Evolutionary conservation across 2,888 invertebrate genomes (phyloP), one percentile per base, ranked within the genome.

Genomic region (Galeopsomyia nigrocyanea): DNA sequence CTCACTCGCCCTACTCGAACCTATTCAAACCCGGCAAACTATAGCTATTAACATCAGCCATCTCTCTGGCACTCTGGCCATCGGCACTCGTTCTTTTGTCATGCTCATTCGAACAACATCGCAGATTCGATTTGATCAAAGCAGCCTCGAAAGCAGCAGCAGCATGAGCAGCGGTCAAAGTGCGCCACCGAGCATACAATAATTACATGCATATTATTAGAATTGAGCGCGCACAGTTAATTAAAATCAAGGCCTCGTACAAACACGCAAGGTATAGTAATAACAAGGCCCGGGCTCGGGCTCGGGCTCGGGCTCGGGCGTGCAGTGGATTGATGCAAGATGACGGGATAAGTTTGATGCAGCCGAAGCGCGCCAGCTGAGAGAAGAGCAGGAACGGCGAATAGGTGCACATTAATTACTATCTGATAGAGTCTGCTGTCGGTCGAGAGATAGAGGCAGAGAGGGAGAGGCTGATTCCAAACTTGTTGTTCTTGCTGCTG

Each of bases 381-480:
- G 79, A 79, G 81, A 84, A 82, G 84, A 84, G 79, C 77, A 80
- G 80, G 84, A 84, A 84, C 73, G 68, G 39, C n/a, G 53, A 55
- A 65, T 70, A 64, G 57, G 53, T 80, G 80, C 82, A 84, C 83
- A 84, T 86, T n/a, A 86, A 86, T 86, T 86, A 86, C 85, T 83
- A 85, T 86, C 83, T 84, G 86, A 86, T 86, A 86, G 86, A 85
- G 86, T 84, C 83, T 80, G 84, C 84, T 84, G 85, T 84, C 84
- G 82, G 86, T 84, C 82, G 83, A 80, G 83, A 83, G 81, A n/a
- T n/a, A n/a, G n/a, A n/a, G n/a, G n/a, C n/a, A n/a, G n/a, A n/a
- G n/a, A n/a, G n/a, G n/a, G n/a, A n/a, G n/a, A n/a, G n/a, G 82
- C 80, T 83, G 84, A 84, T 84, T 83, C 83, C 79, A 83, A 82